phyloP scores from a whole-genome alignment of 2,113 vertebrate genomes.

The Eleginops maclovinus region DNA sequence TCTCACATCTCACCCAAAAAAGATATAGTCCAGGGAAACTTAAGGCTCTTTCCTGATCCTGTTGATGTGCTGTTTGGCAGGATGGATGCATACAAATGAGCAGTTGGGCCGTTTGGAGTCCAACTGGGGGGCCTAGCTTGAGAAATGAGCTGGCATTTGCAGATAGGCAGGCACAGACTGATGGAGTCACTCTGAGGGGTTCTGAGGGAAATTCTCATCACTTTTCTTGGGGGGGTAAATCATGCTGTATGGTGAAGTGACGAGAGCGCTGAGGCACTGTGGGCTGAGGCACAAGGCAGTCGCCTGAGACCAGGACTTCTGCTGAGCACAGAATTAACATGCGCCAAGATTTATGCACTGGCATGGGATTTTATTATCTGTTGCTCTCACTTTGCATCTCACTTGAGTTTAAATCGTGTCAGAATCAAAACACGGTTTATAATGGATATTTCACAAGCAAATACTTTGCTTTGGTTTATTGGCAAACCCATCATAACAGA shows the following conservation, averaged over 20 bases:
- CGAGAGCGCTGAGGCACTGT: conserved; percentile 3
- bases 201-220: conserved; percentile 62
- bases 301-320: conserved; percentile 44
- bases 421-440: no score
- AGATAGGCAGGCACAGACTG: conserved; percentile 78
- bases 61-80: conserved; percentile 77
- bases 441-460: no score
- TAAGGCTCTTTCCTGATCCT: conserved; percentile 63
- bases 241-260: conserved; percentile 58
- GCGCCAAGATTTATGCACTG: conserved; percentile 37
- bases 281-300: conserved; percentile 38
- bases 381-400: conserved; percentile 19
- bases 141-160: conserved; percentile 82
- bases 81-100: conserved; percentile 76
- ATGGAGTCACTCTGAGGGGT: conserved; percentile 73
- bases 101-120: conserved; percentile 67
- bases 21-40: conserved; percentile 60
- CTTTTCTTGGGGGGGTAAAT: conserved; percentile 69
- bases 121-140: conserved; percentile 66
- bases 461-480: no score
- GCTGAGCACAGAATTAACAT: conserved; percentile 54
- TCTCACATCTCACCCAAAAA: conserved; percentile 60
- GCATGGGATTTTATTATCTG: conserved; percentile 43
- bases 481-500: no score
- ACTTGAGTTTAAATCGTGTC: conserved; percentile 28